Conservation (phyloP, 2,888 invertebrate species). For the Pogonocherus hispidulus region DNA sequence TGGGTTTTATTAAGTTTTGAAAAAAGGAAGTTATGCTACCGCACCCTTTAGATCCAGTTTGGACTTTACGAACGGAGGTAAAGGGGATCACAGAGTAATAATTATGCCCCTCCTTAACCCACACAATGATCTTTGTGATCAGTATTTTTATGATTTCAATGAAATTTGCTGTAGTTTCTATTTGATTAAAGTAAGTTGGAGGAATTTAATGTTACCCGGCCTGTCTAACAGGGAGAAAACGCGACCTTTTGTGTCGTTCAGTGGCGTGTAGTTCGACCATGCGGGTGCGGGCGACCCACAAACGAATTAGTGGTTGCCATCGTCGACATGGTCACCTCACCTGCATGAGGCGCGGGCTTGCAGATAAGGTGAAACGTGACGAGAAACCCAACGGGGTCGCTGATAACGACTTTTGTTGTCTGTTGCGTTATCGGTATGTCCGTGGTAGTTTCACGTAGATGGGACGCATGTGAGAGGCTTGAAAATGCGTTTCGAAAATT, state of each 20-base stretch:
- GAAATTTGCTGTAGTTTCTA: too few species aligned
- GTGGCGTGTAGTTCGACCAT: conserved; percentile 26
- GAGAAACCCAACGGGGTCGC: conserved; percentile 27
- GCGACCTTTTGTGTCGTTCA: conserved; percentile 19
- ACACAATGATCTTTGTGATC: too few species aligned
- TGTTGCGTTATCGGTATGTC: too few species aligned
- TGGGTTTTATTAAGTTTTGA: too few species aligned
- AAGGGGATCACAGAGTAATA: too few species aligned
- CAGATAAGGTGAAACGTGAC: conserved; percentile 37
- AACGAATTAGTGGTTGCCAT: conserved; percentile 8
- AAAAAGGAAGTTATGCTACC: too few species aligned
- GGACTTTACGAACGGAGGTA: too few species aligned
- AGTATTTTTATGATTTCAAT: too few species aligned
- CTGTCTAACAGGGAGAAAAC: conserved; percentile 10
- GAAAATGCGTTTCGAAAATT: conserved; percentile 8
- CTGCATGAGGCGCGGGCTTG: conserved; percentile 26
- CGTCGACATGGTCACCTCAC: conserved; percentile 33
- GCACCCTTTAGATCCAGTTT: too few species aligned
- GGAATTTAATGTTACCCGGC: too few species aligned
- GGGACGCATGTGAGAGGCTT: neutral
- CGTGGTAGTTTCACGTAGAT: conserved; percentile 5
- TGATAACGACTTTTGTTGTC: conserved; percentile 29
- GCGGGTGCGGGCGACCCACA: conserved; percentile 25
- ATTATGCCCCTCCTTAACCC: too few species aligned
- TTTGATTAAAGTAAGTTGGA: too few species aligned